Base-by-base conservation (phyloP, 2,797 vertebrate species). In the Distichodus sexfasciatus region DNA sequence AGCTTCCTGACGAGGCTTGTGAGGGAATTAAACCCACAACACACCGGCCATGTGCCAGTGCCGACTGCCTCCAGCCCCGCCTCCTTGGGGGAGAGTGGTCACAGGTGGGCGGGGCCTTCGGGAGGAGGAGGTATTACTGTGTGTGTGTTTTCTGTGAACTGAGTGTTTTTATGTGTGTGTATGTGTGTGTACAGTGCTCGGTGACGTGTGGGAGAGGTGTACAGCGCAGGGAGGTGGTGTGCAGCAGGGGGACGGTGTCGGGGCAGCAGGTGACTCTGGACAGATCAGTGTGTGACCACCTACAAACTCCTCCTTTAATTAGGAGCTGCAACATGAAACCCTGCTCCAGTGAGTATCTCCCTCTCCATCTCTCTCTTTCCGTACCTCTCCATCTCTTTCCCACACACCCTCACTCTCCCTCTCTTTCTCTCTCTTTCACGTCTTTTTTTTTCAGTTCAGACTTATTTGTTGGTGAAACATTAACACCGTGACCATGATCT, bases 131-230 rank as follows among this genome's bases (percentile, higher is more conserved):
- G n/a, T n/a, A n/a, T 14, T 5, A 19, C 17, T 43, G 8, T 69
- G 41, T 57, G 21, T 74, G 2, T 44, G 29, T 36, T 51, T 55
- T 35, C 24, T 47, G 51, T 46, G 55, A 41, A 12, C 23, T 62
- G 35, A 29, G 21, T 51, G 17, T 41, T 7, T 69, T 8, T 44
- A 7, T 43, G 11, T 65, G 35, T 53, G 33, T 44, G 14, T 47
- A 21, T 19, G 6, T 64, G 53, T 67, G 53, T 70, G 6, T 55
- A 0, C 78, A 98, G 95, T 97, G 96, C 80, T 97, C 95, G 0
- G 92, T 94, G 50, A 95, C 87, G 48, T 98, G 96, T 0, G 95
- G 94, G 5, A 76, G 84, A 66, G 96, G 95, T 41, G 83, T 91
- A 75, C 94, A 96, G 87, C 87, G 89, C 0, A 85, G 95, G 66